These are phyloP conservation scores for Cottus gobio DNA, from an alignment of 2,113 vertebrate genomes.

Conservation along the genomic window DNA sequence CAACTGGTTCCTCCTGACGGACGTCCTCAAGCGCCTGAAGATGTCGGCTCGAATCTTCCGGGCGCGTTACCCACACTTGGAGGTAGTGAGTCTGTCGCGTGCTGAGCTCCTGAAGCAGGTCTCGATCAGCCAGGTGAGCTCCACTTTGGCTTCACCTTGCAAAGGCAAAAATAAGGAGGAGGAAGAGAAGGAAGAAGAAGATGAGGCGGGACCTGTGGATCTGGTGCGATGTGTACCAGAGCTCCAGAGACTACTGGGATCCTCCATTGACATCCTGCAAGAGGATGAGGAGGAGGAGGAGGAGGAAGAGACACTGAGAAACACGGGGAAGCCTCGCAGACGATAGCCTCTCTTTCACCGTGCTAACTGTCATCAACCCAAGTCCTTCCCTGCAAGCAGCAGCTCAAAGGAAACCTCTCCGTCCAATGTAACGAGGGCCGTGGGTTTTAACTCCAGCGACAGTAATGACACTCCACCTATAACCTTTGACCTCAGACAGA, in stretches of 20 bases:
- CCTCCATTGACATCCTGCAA: constrained; percentile 82
- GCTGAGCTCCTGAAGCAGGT: constrained; percentile 91
- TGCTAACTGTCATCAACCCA: constrained; percentile 26
- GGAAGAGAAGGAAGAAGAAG: constrained; percentile 56
- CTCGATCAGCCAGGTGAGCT: constrained; percentile 92
- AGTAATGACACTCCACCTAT: constrained; percentile 52
- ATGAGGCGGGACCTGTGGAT: constrained; percentile 87
- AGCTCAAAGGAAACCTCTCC: constrained; percentile 68
- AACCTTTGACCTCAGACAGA: constrained; percentile 74
- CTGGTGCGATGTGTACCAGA: constrained; percentile 93
- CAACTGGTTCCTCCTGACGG: constrained; percentile 96
- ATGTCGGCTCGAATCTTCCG: constrained; percentile 95
- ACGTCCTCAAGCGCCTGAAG: constrained; percentile 95
- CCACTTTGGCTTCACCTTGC: constrained; percentile 74
- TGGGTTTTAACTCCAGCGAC: constrained; percentile 56
- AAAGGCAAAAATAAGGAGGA: constrained; percentile 80
- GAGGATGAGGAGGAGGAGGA: constrained; percentile 65
- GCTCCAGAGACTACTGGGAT: constrained; percentile 93
- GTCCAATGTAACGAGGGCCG: constrained; percentile 55
- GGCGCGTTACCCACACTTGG: constrained; percentile 93
- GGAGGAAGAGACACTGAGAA: constrained; percentile 16
- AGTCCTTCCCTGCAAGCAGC: constrained; percentile 44
- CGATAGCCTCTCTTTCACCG: constrained; percentile 72
- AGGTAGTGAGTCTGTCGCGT: constrained; percentile 89
- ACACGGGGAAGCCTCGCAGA: constrained; percentile 60